Evolutionary conservation across 2,797 vertebrate species (phyloP), one percentile per base, ranked within the genome.

Genomic region (Clarias fuscus): DNA sequence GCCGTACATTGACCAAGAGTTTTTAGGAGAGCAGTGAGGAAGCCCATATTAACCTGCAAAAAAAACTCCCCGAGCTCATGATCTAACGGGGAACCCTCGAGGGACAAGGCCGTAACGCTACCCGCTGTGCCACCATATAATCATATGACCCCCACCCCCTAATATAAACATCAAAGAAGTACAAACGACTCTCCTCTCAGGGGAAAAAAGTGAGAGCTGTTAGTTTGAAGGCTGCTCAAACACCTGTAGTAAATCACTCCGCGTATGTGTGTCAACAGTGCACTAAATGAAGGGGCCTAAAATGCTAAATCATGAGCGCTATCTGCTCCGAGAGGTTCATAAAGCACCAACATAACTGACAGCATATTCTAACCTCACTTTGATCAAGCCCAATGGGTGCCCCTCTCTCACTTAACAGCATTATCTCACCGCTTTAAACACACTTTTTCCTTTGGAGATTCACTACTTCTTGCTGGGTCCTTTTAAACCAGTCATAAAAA

Each of bases 281-380:
- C 53, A n/a, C 33, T 89, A 79, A 87, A 59, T 82, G 78, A 90
- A 86, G 81, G 62, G 53, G 37, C 85, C 86, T 89, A 88, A 88
- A 86, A 83, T 75, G 48, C 85, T 86, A 87, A 86, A 78, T 72
- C 89, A 72, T 75, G 78, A 78, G 75, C 20, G 86, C 89, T 90
- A 91, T 93, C 90, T 70, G 65, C 84, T 71, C 30, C 18, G 15
- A 30, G 43, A 84, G 83, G 88, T 86, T 84, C 82, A 89, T 92
- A 91, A 93, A 89, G 68, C 80, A 59, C 62, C 30, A 65, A 33
- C 56, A 73, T 73, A 73, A 53, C 61, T 37, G 68, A 76, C 86
- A 83, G 18, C 56, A 81, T 80, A 33, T 82, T 81, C 84, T 81
- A 84, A 86, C 83, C 10, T 75, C 61, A 59, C 77, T 84, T 88